Percentiles rank a stretch among this genome's conserved stretches.
Evolutionary conservation across 2,888 invertebrate genomes (phyloP).

Genomic region (Trichacis sp.): DNA sequence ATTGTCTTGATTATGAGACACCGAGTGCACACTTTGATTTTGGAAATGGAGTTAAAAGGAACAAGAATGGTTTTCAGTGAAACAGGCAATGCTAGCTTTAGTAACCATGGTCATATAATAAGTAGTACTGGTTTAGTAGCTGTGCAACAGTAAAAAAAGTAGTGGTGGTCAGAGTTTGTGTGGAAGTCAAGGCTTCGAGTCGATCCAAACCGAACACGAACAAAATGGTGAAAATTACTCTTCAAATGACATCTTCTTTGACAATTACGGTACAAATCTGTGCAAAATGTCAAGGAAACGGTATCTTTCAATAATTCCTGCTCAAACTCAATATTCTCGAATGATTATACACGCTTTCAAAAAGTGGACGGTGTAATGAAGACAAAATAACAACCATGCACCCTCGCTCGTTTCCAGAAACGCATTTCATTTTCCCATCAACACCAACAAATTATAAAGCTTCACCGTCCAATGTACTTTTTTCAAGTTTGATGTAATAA

Average conservation of each 20-base stretch:
- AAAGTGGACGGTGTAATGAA: background rate
- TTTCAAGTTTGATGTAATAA: too few species aligned
- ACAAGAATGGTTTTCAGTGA: constrained; percentile 33
- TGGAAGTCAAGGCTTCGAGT: constrained; percentile 65
- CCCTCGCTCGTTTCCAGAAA: background rate
- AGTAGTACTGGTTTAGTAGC: constrained; percentile 43
- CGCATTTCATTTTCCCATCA: too few species aligned
- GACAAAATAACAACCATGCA: constrained; percentile 2
- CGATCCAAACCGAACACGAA: too few species aligned
- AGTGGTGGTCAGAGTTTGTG: constrained; percentile 65
- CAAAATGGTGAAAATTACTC: too few species aligned
- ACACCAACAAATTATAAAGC: too few species aligned
- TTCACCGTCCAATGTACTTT: too few species aligned
- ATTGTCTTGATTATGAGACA: constrained; percentile 46
- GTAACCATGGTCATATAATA: constrained; percentile 35
- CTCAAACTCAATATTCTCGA: too few species aligned
- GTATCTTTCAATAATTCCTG: too few species aligned
- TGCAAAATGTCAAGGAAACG: too few species aligned
- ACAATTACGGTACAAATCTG: constrained; percentile 22
- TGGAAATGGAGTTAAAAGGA: constrained; percentile 22
- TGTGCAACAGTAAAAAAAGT: constrained; percentile 38
- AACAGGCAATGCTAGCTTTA: constrained; percentile 33
- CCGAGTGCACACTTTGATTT: constrained; percentile 55
- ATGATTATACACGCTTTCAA: constrained; percentile 13
- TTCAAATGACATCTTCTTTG: too few species aligned